These are phyloP conservation scores for Dromas ardeola DNA, from an alignment of 2,113 vertebrate species.

Conservation along the genomic window DNA sequence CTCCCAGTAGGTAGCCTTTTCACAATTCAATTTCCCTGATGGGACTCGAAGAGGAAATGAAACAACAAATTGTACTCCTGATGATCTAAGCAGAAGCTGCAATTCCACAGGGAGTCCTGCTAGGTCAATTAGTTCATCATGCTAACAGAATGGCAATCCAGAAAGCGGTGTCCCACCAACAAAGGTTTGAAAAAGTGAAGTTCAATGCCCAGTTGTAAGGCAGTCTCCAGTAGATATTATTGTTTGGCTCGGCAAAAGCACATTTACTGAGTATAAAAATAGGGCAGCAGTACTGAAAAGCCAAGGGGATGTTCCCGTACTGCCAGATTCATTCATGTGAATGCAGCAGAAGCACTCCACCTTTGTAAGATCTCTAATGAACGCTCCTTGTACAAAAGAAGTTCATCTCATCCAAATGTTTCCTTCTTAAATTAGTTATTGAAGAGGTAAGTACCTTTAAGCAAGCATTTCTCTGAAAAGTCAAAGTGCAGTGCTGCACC, in stretches of 20 bases:
- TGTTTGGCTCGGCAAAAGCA: conserved; percentile 9
- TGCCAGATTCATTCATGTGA: not conserved
- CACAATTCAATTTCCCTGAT: conserved; percentile 76
- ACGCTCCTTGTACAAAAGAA: not conserved
- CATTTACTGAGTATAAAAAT: not conserved
- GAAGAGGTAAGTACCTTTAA: conserved; percentile 48
- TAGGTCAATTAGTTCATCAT: conserved; percentile 79
- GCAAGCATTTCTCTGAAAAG: not conserved
- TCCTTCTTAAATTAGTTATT: not conserved
- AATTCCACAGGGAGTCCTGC: conserved; percentile 63
- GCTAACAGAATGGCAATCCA: conserved; percentile 61
- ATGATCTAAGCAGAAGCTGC: conserved; percentile 77
- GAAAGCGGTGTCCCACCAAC: conserved; percentile 53
- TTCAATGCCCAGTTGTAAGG: conserved; percentile 23
- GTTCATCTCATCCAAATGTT: not conserved
- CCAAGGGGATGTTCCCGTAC: not conserved
- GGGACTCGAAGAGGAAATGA: conserved; percentile 77
- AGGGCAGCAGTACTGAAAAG: not conserved
- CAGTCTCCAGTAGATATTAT: conserved; percentile 23
- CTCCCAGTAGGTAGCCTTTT: conserved; percentile 76
- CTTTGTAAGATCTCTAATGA: conserved; percentile 17
- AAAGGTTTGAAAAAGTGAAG: conserved; percentile 32
- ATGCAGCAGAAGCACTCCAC: conserved; percentile 9
- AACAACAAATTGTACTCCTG: conserved; percentile 77
- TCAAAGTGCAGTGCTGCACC: not conserved